A percentile compares a stretch with the other conserved stretches of the same genome.
phyloP scores from a whole-genome alignment of 2,797 vertebrate genomes.

The Rhincodon typus region DNA sequence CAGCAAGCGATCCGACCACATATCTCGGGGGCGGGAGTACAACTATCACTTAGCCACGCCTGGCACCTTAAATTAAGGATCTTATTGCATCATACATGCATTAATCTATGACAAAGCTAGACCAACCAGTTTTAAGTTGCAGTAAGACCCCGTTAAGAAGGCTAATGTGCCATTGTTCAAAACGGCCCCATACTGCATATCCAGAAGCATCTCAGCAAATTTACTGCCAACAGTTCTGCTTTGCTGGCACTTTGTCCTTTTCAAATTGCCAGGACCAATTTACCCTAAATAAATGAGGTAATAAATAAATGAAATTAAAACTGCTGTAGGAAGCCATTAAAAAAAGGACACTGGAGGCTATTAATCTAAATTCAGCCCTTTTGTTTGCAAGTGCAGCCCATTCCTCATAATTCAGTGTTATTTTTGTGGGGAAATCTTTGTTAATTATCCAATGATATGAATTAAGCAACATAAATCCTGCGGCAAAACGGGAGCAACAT shows the following conservation, averaged over 20 bases:
- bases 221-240: not conserved
- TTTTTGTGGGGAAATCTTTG: not conserved
- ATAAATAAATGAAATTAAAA: conserved; percentile 18
- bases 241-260: not conserved
- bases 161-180: not conserved
- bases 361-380: not conserved
- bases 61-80: not conserved
- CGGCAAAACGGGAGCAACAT: not conserved
- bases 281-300: not conserved
- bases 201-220: not conserved
- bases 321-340: not conserved
- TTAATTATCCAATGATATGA: not conserved
- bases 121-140: not conserved
- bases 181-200: not conserved
- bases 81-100: not conserved
- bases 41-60: not conserved
- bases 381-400: not conserved
- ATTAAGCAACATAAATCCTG: not conserved
- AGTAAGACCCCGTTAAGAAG: not conserved
- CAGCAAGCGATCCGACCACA: not conserved
- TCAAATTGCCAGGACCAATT: not conserved
- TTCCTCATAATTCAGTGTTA: not conserved
- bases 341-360: not conserved
- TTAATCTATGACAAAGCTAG: not conserved
- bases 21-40: not conserved